Evolutionary conservation across 2,797 vertebrate genomes (phyloP).

Genomic region (Eptatretus atami): DNA sequence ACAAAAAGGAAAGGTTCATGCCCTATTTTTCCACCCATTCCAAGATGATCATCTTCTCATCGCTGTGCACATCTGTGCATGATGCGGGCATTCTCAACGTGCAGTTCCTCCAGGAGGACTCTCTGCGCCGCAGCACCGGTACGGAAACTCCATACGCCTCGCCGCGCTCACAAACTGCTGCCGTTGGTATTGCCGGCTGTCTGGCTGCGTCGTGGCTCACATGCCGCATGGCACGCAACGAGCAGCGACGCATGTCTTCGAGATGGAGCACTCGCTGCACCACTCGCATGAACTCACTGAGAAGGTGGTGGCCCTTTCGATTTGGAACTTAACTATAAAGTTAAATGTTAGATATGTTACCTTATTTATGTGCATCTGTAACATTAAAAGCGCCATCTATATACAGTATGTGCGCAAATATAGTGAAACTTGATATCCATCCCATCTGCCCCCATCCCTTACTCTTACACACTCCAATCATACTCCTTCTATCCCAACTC

Average conservation of each 20-base stretch:
- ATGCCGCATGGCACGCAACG: conserved; percentile 73
- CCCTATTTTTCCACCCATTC: background rate
- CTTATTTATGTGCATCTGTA: no score
- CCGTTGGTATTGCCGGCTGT: conserved; percentile 66
- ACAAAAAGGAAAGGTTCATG: no score
- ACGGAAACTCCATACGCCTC: conserved; percentile 41
- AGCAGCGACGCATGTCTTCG: conserved; percentile 92
- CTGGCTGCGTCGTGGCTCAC: conserved; percentile 88
- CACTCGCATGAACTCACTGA: conserved; percentile 94
- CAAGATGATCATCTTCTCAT: conserved; percentile 95
- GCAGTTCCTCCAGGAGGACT: conserved; percentile 33
- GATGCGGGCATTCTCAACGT: conserved; percentile 93
- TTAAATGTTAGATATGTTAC: no score
- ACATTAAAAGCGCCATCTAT: no score
- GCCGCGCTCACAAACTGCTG: conserved; percentile 72
- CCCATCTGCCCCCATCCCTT: no score
- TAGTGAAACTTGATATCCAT: no score
- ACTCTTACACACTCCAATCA: no score
- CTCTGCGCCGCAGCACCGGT: conserved; percentile 13
- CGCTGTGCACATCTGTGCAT: conserved; percentile 91
- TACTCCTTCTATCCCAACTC: no score
- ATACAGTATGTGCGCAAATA: no score
- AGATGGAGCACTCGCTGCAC: conserved; percentile 80
- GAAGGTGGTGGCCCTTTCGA: conserved; percentile 23
- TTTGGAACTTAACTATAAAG: no score